Evolutionary conservation across 2,113 vertebrate genomes (phyloP).

Genomic region (Clarias macrocephalus): DNA sequence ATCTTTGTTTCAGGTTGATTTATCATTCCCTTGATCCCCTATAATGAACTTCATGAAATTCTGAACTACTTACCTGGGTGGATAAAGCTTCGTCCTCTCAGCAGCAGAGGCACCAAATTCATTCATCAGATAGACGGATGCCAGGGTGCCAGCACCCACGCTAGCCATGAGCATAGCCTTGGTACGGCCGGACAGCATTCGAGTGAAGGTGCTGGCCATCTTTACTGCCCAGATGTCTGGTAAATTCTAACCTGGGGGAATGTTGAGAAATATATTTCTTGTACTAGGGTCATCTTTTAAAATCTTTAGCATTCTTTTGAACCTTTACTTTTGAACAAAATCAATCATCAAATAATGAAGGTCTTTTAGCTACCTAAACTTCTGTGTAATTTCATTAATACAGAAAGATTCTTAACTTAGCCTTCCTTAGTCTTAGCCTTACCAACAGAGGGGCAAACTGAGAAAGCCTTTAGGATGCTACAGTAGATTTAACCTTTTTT

Average conservation of each 20-base stretch:
- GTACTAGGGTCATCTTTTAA: not conserved
- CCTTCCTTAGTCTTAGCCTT: not conserved
- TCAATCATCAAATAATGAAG: not conserved
- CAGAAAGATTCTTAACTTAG: not conserved
- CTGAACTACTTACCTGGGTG: constrained; percentile 75
- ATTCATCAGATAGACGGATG: constrained; percentile 79
- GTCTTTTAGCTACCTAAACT: not conserved
- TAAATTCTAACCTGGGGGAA: constrained; percentile 15
- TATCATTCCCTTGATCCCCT: not conserved
- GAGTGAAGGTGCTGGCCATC: constrained; percentile 84
- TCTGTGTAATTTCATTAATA: not conserved
- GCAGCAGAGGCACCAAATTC: constrained; percentile 70
- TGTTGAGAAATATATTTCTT: not conserved
- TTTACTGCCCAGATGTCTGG: constrained; percentile 35
- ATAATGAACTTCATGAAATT: no score
- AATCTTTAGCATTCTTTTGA: not conserved
- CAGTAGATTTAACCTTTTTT: not conserved
- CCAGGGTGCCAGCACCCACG: constrained; percentile 77
- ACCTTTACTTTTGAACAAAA: not conserved
- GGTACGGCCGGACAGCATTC: constrained; percentile 79
- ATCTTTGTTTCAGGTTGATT: not conserved
- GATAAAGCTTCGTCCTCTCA: constrained; percentile 78
- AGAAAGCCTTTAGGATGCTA: not conserved
- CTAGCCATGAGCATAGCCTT: constrained; percentile 78
- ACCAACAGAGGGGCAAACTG: not conserved